Percentiles rank a stretch among this genome's conserved stretches.
These are phyloP conservation scores for Drosophila merina DNA, from an alignment of 2,888 invertebrate genomes.

Conservation along the genomic window DNA sequence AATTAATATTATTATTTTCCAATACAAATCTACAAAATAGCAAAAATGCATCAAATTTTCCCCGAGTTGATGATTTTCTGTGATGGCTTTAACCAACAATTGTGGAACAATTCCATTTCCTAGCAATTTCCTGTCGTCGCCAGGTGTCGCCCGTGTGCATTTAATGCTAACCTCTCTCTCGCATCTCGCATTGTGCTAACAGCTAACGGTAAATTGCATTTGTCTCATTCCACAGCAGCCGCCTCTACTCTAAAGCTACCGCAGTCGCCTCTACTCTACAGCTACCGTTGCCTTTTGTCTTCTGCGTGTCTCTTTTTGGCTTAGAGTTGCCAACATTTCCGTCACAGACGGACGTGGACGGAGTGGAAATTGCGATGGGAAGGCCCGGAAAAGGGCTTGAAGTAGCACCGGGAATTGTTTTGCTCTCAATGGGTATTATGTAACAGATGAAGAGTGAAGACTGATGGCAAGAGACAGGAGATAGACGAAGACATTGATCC, in stretches of 20 bases:
- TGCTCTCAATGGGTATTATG: conserved; percentile 15
- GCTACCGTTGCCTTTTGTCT: conserved; percentile 13
- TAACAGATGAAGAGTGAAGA: background rate
- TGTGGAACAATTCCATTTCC: conserved; percentile 51
- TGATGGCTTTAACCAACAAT: conserved; percentile 9
- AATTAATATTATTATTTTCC: background rate
- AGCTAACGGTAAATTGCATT: conserved; percentile 40
- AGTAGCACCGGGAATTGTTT: conserved; percentile 20
- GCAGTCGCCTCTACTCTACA: background rate
- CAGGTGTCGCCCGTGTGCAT: conserved; percentile 63
- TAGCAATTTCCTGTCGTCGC: conserved; percentile 64
- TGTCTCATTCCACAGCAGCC: conserved; percentile 21
- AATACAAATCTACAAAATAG: too few species aligned
- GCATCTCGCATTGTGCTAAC: conserved; percentile 24
- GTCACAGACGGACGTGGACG: conserved; percentile 56
- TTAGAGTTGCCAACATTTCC: conserved; percentile 66
- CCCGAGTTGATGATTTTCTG: background rate
- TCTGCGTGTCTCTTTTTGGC: conserved; percentile 11
- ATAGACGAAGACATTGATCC: background rate
- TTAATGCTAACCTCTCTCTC: conserved; percentile 37
- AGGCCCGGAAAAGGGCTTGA: conserved; percentile 6
- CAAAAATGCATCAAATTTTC: too few species aligned
- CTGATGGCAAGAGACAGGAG: background rate
- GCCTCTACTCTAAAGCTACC: background rate
- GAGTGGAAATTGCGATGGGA: conserved; percentile 18